phyloP scores from a whole-genome alignment of 2,113 vertebrate genomes.

The Camarhynchus parvulus region DNA sequence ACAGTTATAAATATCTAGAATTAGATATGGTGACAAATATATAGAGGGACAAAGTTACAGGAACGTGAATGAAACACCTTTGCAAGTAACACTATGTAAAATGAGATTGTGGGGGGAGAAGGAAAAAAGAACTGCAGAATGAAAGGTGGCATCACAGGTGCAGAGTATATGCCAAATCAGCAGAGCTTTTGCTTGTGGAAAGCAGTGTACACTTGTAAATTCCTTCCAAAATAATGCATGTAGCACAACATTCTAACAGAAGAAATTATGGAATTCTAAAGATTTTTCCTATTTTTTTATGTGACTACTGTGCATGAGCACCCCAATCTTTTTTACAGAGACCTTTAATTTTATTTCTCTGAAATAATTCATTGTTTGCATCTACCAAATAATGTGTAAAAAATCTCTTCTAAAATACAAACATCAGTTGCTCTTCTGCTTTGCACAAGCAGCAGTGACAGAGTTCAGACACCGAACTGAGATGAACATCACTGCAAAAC shows the following conservation, averaged over 20 bases:
- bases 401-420: background rate
- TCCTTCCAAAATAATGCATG: background rate
- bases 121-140: background rate
- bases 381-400: background rate
- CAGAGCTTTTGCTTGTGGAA: background rate
- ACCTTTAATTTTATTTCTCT: background rate
- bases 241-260: background rate
- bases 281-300: background rate
- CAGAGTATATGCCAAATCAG: background rate
- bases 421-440: background rate
- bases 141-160: background rate
- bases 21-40: background rate
- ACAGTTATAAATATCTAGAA: background rate
- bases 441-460: accelerated
- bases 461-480: background rate
- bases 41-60: background rate
- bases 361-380: background rate
- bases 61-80: background rate
- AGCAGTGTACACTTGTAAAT: background rate
- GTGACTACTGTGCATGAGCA: background rate
- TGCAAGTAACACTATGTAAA: background rate
- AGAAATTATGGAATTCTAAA: background rate
- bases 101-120: background rate
- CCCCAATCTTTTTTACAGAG: background rate
- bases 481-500: background rate